phyloP scores from a whole-genome alignment of 2,797 vertebrate species.

The Podarcis siculus region DNA sequence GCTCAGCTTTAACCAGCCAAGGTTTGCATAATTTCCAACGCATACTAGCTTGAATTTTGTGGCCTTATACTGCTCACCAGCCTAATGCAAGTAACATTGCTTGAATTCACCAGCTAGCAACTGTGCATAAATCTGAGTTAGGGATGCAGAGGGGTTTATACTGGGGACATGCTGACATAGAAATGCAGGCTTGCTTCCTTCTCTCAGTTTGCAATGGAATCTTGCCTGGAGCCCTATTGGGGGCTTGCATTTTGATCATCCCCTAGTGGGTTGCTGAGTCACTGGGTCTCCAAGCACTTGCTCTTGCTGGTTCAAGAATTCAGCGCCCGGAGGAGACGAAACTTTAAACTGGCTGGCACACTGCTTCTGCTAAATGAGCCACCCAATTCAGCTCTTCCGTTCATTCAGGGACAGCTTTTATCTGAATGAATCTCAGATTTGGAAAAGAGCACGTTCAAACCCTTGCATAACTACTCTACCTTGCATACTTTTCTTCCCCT shows the following conservation, averaged over 20 bases:
- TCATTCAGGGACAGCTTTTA: not conserved
- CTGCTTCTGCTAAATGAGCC: conserved; percentile 20
- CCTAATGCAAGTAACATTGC: not conserved
- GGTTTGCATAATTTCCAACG: not conserved
- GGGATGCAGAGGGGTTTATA: not conserved
- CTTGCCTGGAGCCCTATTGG: not conserved
- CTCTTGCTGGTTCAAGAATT: conserved; percentile 27
- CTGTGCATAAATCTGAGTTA: not conserved
- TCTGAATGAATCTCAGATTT: conserved; percentile 31
- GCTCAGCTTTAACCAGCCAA: not conserved
- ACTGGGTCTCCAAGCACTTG: conserved; percentile 15
- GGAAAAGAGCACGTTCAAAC: not conserved
- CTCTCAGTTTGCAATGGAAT: not conserved
- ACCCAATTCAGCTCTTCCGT: not conserved
- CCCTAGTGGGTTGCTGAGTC: conserved; percentile 14
- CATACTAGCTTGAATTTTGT: not conserved
- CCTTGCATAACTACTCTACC: rapidly evolving
- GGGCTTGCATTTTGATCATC: conserved; percentile 26
- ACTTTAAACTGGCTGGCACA: conserved; percentile 29
- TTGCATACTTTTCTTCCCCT: conserved; percentile 35
- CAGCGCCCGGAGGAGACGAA: conserved; percentile 17
- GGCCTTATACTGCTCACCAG: rapidly evolving
- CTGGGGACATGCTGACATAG: not conserved
- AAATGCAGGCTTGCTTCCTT: not conserved
- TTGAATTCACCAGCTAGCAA: rapidly evolving